These are phyloP conservation scores for Lateolabrax maculatus DNA, from an alignment of 2,797 vertebrate species.

Conservation along the genomic window DNA sequence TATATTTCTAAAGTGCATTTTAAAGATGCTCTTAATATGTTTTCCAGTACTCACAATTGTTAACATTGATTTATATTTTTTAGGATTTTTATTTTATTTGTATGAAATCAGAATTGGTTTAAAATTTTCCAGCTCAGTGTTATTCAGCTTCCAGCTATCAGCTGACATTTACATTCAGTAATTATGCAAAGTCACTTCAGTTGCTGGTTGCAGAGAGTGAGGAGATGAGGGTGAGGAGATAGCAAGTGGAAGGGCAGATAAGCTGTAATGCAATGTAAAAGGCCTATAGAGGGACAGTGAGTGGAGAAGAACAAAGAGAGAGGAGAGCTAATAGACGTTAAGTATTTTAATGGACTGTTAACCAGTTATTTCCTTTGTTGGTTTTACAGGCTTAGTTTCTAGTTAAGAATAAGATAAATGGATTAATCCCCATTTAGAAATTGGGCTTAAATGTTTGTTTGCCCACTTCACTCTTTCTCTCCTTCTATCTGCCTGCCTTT, in stretches of 20 bases:
- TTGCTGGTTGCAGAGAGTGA: conserved; percentile 18
- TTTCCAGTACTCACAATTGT: background rate
- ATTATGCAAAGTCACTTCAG: conserved; percentile 52
- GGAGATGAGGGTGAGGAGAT: conserved; percentile 15
- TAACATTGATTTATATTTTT: background rate
- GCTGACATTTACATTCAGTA: conserved; percentile 44
- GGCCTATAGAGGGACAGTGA: background rate
- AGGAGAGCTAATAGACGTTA: conserved; percentile 12
- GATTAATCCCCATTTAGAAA: conserved; percentile 13
- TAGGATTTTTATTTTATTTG: background rate
- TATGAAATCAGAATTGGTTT: background rate
- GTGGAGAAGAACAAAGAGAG: background rate
- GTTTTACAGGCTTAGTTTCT: conserved; percentile 17
- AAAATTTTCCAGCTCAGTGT: background rate
- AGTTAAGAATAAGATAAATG: conserved; percentile 12
- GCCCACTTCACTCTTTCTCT: background rate
- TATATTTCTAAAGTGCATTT: conserved; percentile 6
- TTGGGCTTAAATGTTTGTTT: conserved; percentile 17
- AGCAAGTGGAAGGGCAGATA: conserved; percentile 17
- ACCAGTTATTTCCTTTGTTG: conserved; percentile 29
- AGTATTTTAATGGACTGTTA: conserved; percentile 42
- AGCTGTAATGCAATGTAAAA: conserved; percentile 24
- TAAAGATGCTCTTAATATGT: background rate
- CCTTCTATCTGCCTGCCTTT: conserved; percentile 12
- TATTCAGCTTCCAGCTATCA: conserved; percentile 14